phyloP scores from a whole-genome alignment of 92 coral and sea anemone genomes.

The Heliopora coerulea region DNA sequence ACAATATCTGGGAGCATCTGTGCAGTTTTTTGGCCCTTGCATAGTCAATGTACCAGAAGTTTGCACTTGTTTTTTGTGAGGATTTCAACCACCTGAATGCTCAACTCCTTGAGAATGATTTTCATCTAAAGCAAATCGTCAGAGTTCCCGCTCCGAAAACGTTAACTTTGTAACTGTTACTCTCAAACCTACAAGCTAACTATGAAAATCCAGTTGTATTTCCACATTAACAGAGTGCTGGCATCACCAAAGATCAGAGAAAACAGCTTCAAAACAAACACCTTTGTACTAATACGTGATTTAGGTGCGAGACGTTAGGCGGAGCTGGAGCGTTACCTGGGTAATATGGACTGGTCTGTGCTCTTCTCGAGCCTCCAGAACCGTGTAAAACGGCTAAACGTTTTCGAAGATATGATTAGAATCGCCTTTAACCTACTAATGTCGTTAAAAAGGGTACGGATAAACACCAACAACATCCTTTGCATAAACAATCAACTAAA shows the following conservation, averaged over 20 bases:
- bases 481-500: constrained; percentile 46
- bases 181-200: constrained; percentile 28
- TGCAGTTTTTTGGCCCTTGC: too few species aligned
- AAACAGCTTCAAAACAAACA: too few species aligned
- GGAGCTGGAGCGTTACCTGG: constrained; percentile 37
- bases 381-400: constrained; percentile 38
- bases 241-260: too few species aligned
- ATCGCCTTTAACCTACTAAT: constrained; percentile 28
- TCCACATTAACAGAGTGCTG: constrained; percentile 51
- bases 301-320: constrained; percentile 34
- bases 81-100: constrained; percentile 34
- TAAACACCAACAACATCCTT: constrained; percentile 30
- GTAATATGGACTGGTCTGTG: constrained; percentile 31
- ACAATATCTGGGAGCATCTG: too few species aligned
- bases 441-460: constrained; percentile 17
- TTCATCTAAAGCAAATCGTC: constrained; percentile 45
- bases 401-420: constrained; percentile 4
- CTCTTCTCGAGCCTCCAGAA: constrained; percentile 37
- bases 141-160: constrained; percentile 46
- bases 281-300: constrained; percentile 27
- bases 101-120: not conserved
- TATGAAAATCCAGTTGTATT: constrained; percentile 14
- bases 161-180: constrained; percentile 30
- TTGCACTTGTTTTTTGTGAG: constrained; percentile 36
- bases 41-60: constrained; percentile 36